Evolutionary conservation across 1,140 invertebrate species (phyloP), one percentile per base, ranked within the genome.

Genomic region (Condylostylus longicornis): DNA sequence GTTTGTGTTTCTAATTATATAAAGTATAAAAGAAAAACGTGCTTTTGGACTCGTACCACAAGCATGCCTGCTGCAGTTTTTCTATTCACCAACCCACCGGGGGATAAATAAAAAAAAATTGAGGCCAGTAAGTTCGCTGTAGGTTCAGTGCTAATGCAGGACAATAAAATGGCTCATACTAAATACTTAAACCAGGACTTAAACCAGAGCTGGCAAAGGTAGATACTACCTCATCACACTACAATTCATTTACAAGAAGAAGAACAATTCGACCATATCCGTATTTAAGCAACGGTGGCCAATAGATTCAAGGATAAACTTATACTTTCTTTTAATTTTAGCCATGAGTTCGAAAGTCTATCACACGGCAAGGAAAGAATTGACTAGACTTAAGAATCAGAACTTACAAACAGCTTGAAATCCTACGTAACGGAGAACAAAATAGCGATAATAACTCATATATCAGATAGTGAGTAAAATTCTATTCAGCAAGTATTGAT

Each of bases 131-230:
- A 41, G 14, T 34, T 35, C 18, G 36, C 42, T 21, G 25, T 43
- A 31, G 36, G 44, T 6, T 37, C 44, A 20, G 42, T 46, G 17
- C 22, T 46, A 21, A 33, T 28, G 33, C 37, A 44, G 41, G 18
- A 29, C 13, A 12, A 46, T 49, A 46, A 38, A 15, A 71, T 61
- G 58, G 40, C 70, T 17, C 46, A 43, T 15, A 45, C 62, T 3
- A 69, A 67, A 49, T 60, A 69, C 31, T n/a, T n/a, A n/a, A 38
- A 65, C 0, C 69, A 69, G 38, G 57, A 35, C 25, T 29, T 32
- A 13, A 42, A 31, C 23, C 19, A 14, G 19, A 13, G 12, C 21
- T 20, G 27, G 14, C 19, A 33, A 19, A 33, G 21, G 17, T 17
- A 36, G 18, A 10, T 41, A 25, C 17, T 37, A 9, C 29, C 19